Conservation (phyloP, 2,113 vertebrate species). For the pig (Sus scrofa) region DNA sequence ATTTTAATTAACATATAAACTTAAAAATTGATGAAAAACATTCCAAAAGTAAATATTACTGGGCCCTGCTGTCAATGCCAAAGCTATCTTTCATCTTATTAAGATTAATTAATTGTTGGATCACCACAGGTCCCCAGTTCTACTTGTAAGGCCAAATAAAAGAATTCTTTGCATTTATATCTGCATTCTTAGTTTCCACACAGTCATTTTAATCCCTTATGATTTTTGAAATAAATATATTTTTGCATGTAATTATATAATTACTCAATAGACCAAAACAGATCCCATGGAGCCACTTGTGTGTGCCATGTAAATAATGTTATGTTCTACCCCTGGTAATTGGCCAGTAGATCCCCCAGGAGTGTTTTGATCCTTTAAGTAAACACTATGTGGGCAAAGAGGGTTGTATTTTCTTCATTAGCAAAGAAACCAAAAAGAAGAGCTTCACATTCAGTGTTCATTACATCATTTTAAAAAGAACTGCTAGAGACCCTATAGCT, state of each 20-base stretch:
- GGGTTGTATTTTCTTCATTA: background rate
- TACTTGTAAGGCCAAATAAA: conserved; percentile 29
- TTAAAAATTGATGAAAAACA: conserved; percentile 39
- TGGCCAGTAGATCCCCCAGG: conserved; percentile 55
- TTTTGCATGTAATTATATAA: conserved; percentile 66
- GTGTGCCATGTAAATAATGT: conserved; percentile 69
- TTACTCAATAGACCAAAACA: conserved; percentile 66
- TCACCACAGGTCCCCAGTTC: background rate
- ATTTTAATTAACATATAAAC: conserved; percentile 26
- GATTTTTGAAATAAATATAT: conserved; percentile 67
- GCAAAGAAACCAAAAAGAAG: background rate
- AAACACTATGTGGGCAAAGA: conserved; percentile 58
- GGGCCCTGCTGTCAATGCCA: background rate
- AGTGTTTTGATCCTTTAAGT: conserved; percentile 71
- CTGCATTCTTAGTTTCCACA: conserved; percentile 55
- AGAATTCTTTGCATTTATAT: conserved; percentile 60
- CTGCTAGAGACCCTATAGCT: conserved; percentile 71
- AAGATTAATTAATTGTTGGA: conserved; percentile 55
- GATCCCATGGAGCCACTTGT: conserved; percentile 60
- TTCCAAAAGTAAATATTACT: conserved; percentile 60
- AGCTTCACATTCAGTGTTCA: background rate
- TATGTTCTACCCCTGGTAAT: conserved; percentile 5
- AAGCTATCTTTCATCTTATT: conserved; percentile 27
- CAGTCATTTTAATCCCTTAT: conserved; percentile 68
- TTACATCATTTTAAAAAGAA: background rate